Conservation (phyloP, 2,797 vertebrate species). For the Myripristis murdjan region DNA sequence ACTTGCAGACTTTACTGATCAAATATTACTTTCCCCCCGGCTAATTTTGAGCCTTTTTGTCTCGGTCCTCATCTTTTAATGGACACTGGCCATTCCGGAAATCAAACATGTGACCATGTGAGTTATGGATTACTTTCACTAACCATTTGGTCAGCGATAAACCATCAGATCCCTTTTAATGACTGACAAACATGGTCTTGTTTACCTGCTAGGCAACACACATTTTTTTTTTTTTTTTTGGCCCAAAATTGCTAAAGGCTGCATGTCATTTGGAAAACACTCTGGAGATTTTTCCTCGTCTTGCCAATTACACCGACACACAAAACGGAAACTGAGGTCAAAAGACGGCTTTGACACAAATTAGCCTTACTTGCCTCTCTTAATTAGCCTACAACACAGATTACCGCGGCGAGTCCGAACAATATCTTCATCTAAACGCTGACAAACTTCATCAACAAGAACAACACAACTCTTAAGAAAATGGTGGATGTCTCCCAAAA, state of each 20-base stretch:
- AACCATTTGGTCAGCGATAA: too few species aligned
- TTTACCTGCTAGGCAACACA: not conserved
- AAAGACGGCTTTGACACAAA: conserved; percentile 33
- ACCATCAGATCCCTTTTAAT: too few species aligned
- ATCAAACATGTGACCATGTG: not conserved
- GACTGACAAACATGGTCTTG: not conserved
- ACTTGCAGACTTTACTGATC: too few species aligned
- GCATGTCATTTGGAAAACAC: conserved; percentile 21
- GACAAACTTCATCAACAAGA: not conserved
- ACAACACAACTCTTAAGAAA: not conserved
- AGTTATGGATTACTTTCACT: too few species aligned
- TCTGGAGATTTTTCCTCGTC: conserved; percentile 22
- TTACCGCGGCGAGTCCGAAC: not conserved
- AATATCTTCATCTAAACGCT: not conserved
- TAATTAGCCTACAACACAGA: not conserved
- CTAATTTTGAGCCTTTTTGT: too few species aligned
- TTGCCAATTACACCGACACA: conserved; percentile 46
- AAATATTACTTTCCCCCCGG: too few species aligned
- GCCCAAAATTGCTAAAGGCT: conserved; percentile 19
- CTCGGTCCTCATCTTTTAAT: too few species aligned
- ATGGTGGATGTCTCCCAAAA: not conserved
- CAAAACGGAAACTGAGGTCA: conserved; percentile 40
- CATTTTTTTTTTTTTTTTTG: not conserved
- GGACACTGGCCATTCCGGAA: not conserved
- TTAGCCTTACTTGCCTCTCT: conserved; percentile 20